Percentiles rank a stretch among this genome's conserved stretches.
Conservation (phyloP, 2,888 invertebrate species). For the Cataglyphis cursor region DNA sequence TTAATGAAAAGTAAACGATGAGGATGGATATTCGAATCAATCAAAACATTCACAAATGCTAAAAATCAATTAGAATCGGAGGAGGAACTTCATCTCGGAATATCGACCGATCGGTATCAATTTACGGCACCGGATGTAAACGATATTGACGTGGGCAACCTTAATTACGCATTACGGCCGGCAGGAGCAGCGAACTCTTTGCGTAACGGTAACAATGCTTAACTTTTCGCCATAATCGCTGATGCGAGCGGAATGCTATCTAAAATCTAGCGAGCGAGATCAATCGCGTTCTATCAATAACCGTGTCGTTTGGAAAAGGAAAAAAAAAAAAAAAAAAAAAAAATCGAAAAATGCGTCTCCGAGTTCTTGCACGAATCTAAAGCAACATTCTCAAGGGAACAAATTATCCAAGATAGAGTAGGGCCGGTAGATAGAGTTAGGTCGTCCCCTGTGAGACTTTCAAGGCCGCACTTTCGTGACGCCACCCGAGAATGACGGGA, state of each 20-base stretch:
- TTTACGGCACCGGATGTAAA: background rate
- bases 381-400: background rate
- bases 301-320: background rate
- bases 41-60: background rate
- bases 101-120: background rate
- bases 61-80: background rate
- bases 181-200: conserved; percentile 16
- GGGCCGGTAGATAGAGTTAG: background rate
- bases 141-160: conserved; percentile 12
- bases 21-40: background rate
- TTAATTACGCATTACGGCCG: conserved; percentile 29
- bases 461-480: conserved; percentile 36
- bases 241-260: conserved; percentile 45
- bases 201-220: conserved; percentile 43
- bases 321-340: background rate
- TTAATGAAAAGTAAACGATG: background rate
- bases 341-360: background rate
- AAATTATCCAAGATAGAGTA: background rate
- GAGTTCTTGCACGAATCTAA: conserved; percentile 12
- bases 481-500: conserved; percentile 16
- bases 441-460: conserved; percentile 38
- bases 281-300: conserved; percentile 41
- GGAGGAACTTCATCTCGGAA: background rate
- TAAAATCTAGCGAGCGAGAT: conserved; percentile 44
- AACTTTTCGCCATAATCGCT: conserved; percentile 33